Percentiles rank a stretch among this genome's conserved stretches.
These are phyloP conservation scores for Cnemophilus loriae DNA, from an alignment of 2,113 vertebrate species.

Conservation along the genomic window DNA sequence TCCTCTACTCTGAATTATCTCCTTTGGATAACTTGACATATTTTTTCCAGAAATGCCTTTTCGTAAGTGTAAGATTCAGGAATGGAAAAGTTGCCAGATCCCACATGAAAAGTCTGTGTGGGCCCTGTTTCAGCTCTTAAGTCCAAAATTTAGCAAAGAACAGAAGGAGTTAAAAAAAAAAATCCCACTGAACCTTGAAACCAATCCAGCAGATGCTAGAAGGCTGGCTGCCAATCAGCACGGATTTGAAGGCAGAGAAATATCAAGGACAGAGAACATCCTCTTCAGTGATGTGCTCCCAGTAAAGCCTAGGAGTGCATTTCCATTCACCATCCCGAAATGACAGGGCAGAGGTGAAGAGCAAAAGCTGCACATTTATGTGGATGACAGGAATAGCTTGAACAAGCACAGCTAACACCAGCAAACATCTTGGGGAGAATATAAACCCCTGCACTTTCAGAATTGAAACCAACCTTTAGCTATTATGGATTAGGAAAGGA, in stretches of 20 bases:
- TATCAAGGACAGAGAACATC: slow-evolving; percentile 42
- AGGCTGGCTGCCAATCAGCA: slow-evolving; percentile 36
- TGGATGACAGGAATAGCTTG: not conserved
- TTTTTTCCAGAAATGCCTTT: not conserved
- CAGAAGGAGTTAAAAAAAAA: not conserved
- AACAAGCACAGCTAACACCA: not conserved
- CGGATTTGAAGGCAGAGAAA: slow-evolving; percentile 29
- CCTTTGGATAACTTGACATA: not conserved
- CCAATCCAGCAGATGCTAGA: slow-evolving; percentile 19
- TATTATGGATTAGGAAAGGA: not conserved
- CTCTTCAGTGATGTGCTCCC: not conserved
- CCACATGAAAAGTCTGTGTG: not conserved
- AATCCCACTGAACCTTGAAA: slow-evolving; percentile 15
- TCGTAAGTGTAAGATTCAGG: not conserved
- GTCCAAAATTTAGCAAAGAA: not conserved
- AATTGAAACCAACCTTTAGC: not conserved
- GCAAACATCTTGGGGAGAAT: not conserved
- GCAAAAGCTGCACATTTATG: not conserved
- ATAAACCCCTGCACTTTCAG: not conserved
- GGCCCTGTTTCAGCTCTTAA: not conserved
- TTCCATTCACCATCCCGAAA: not conserved
- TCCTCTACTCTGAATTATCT: not conserved
- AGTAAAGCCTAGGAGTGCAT: not conserved
- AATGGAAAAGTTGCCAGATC: not conserved
- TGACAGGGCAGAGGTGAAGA: slow-evolving; percentile 6